Conservation (phyloP, 1,140 invertebrate genomes). For the Cotesia glomerata region DNA sequence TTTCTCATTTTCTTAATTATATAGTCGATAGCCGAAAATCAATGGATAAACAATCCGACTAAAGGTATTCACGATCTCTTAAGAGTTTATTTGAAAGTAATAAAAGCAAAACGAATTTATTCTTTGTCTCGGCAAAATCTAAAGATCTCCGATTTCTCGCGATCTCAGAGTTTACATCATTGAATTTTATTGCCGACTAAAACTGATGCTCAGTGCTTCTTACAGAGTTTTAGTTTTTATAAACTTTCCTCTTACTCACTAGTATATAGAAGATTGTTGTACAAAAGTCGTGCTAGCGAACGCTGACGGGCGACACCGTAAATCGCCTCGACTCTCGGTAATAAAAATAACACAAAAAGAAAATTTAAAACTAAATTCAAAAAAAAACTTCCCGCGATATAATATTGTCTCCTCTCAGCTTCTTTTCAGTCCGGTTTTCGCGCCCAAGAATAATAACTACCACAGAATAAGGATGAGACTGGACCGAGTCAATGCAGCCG, state of each 20-base stretch:
- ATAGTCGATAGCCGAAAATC: background rate
- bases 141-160: slow-evolving; percentile 23
- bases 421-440: slow-evolving; percentile 26
- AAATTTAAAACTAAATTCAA: no score
- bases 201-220: no score
- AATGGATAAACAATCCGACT: background rate
- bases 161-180: background rate
- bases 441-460: slow-evolving; percentile 28
- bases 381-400: background rate
- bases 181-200: slow-evolving; percentile 15
- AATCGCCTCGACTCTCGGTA: background rate
- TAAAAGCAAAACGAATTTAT: slow-evolving; percentile 2
- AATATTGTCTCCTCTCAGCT: background rate
- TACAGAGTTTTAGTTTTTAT: background rate
- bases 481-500: slow-evolving; percentile 3
- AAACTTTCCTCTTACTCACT: background rate
- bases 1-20: no score
- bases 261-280: background rate
- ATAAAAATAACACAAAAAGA: background rate
- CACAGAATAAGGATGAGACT: background rate
- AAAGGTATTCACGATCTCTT: background rate
- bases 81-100: background rate
- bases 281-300: slow-evolving; percentile 3
- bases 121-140: slow-evolving; percentile 19
- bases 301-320: slow-evolving; percentile 28